A percentile compares a stretch with the other conserved stretches of the same genome.
Conservation (phyloP, 1,140 invertebrate species). For the Diploscapter pachys region DNA sequence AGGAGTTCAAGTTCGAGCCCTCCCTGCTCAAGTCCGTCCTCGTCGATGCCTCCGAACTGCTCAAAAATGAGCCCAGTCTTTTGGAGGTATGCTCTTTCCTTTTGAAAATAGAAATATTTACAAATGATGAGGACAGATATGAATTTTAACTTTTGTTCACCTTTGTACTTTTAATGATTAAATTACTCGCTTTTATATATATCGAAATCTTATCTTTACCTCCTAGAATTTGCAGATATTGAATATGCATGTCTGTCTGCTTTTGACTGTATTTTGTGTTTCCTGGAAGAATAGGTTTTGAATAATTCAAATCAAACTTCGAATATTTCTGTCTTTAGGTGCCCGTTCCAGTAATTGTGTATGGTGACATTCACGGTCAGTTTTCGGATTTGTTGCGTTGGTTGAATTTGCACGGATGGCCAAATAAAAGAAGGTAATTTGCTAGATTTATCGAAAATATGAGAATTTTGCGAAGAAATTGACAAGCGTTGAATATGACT, state of each 20-base stretch:
- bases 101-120: no score
- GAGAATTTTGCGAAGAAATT: neutral
- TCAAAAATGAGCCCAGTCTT: slow-evolving; percentile 33
- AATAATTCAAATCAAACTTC: neutral
- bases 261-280: no score
- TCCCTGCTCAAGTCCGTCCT: slow-evolving; percentile 27
- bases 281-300: neutral
- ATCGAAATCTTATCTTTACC: no score
- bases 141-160: no score
- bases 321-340: slow-evolving; percentile 16
- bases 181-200: no score
- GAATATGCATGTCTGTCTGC: no score
- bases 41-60: slow-evolving; percentile 14
- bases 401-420: slow-evolving; percentile 58
- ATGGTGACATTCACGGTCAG: slow-evolving; percentile 63
- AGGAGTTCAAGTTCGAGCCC: slow-evolving; percentile 30
- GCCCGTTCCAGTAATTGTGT: slow-evolving; percentile 29
- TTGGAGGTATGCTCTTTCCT: slow-evolving; percentile 17
- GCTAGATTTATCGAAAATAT: neutral
- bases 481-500: neutral
- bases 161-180: no score
- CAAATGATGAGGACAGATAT: no score
- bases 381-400: slow-evolving; percentile 61
- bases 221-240: no score
- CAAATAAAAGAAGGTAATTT: slow-evolving; percentile 24